Evolutionary conservation across 2,888 invertebrate species (phyloP).

Genomic region (Calephelis perditalis): DNA sequence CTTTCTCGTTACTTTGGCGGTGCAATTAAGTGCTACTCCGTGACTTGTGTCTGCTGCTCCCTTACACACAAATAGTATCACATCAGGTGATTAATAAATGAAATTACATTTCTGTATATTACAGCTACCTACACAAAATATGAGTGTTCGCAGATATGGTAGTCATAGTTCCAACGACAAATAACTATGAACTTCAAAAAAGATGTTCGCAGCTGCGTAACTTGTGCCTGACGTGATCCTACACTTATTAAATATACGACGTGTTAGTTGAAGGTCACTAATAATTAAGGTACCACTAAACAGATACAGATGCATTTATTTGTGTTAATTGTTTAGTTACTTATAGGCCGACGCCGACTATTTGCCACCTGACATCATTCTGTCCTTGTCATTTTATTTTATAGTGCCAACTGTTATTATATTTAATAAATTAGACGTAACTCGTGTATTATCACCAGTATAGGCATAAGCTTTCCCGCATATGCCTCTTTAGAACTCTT

Average conservation of each 20-base stretch:
- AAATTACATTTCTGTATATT: no score
- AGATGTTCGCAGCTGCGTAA: background rate
- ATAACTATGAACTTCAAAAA: no score
- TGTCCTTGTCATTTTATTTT: constrained; percentile 30
- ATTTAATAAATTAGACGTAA: background rate
- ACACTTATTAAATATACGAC: constrained; percentile 45
- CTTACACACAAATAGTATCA: no score
- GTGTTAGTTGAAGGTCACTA: constrained; percentile 42
- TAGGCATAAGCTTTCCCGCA: no score
- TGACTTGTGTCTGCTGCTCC: no score
- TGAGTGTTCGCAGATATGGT: no score
- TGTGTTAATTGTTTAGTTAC: constrained; percentile 36
- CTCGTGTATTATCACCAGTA: background rate
- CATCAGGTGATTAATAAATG: no score
- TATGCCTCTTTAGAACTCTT: no score
- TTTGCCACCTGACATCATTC: constrained; percentile 38
- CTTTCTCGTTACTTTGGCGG: no score
- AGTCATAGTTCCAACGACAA: no score
- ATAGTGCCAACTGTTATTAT: constrained; percentile 23
- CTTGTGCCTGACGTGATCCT: background rate
- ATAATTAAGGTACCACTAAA: constrained; percentile 35
- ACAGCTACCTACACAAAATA: no score
- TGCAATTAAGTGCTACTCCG: no score
- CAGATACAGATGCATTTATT: constrained; percentile 32
- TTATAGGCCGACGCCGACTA: constrained; percentile 27